Evolutionary conservation across 1,140 invertebrate species (phyloP).

Genomic region (Aphis craccivora): DNA sequence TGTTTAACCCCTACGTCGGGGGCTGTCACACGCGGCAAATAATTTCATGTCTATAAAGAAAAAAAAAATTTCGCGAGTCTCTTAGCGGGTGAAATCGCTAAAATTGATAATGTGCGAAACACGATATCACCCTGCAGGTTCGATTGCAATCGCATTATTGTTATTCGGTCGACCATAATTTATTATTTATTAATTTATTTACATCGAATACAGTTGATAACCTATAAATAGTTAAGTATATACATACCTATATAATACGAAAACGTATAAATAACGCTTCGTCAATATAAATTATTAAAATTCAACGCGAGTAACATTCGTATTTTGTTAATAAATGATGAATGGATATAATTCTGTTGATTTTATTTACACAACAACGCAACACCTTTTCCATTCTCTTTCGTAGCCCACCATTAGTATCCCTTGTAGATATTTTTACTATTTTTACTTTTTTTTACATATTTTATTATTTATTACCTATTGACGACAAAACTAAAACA

Average conservation of each 20-base stretch:
- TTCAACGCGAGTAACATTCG: background rate
- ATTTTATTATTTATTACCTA: background rate
- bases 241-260: background rate
- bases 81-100: background rate
- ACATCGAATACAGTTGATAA: background rate
- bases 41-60: background rate
- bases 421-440: background rate
- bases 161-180: background rate
- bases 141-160: background rate
- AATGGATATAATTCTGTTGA: background rate
- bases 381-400: background rate
- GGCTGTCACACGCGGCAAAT: background rate
- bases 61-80: background rate
- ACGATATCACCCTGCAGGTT: no score
- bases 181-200: slow-evolving; percentile 4
- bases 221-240: no score
- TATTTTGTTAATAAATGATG: background rate
- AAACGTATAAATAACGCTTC: background rate
- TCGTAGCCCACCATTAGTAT: background rate
- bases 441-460: background rate
- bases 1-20: background rate
- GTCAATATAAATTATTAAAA: background rate
- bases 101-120: background rate
- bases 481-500: background rate
- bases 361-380: no score